These are phyloP conservation scores for Xenopus laevis DNA, from an alignment of 2,113 vertebrate genomes.

Conservation along the genomic window DNA sequence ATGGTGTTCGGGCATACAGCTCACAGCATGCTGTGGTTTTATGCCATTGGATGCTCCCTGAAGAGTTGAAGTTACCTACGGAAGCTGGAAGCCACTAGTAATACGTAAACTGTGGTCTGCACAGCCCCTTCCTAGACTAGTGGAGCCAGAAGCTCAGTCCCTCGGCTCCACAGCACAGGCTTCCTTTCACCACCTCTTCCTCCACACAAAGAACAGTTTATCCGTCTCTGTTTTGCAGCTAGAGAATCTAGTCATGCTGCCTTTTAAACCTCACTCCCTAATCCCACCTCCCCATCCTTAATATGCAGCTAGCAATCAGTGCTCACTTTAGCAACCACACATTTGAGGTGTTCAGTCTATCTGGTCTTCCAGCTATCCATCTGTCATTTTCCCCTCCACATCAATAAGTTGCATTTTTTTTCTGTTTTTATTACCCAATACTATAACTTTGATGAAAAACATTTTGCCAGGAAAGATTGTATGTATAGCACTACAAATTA, in stretches of 20 bases:
- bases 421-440: background rate
- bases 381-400: too few species aligned
- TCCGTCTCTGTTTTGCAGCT: constrained; percentile 66
- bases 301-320: background rate
- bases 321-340: background rate
- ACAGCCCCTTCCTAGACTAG: constrained; percentile 62
- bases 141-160: constrained; percentile 78
- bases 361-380: background rate
- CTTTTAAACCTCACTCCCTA: constrained; percentile 72
- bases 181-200: constrained; percentile 82
- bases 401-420: background rate
- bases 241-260: constrained; percentile 68
- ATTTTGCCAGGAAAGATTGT: too few species aligned
- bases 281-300: constrained; percentile 25
- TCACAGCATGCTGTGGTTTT: constrained; percentile 51
- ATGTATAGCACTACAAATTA: too few species aligned
- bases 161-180: constrained; percentile 72
- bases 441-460: background rate
- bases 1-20: background rate
- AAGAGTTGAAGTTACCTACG: constrained; percentile 59
- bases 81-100: constrained; percentile 59
- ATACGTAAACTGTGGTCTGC: constrained; percentile 58
- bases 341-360: background rate
- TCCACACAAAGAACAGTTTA: constrained; percentile 88
- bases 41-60: constrained; percentile 50